A percentile compares a stretch with the other conserved stretches of the same genome.
phyloP scores from a whole-genome alignment of 1,140 invertebrate species.

The Delia radicum region DNA sequence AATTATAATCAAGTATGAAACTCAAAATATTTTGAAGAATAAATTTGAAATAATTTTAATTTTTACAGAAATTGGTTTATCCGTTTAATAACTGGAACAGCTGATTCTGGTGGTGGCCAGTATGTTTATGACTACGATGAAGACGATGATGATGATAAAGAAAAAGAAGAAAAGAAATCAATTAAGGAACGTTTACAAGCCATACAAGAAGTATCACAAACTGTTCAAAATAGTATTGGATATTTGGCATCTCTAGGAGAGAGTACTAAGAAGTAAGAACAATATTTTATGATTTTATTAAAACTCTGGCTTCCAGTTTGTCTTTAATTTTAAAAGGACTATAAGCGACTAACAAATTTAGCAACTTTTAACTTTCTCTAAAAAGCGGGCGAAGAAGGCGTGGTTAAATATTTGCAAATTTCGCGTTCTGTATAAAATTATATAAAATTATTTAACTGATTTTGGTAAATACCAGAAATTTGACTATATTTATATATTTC shows the following conservation, averaged over 20 bases:
- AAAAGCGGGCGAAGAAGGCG: no score
- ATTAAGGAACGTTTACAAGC: slow-evolving; percentile 90
- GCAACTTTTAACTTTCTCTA: no score
- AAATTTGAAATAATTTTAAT: neutral
- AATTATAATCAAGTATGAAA: slow-evolving; percentile 68
- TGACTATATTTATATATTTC: no score
- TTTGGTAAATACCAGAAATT: no score
- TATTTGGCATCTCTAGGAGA: slow-evolving; percentile 90
- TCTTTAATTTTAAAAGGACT: no score
- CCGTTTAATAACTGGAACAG: slow-evolving; percentile 60
- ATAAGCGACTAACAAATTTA: no score
- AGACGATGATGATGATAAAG: slow-evolving; percentile 77
- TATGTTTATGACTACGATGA: slow-evolving; percentile 75
- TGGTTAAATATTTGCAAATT: no score
- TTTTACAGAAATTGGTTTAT: slow-evolving; percentile 61
- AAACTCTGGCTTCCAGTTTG: no score
- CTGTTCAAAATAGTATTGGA: slow-evolving; percentile 92
- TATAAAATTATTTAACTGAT: no score
- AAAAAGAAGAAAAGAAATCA: slow-evolving; percentile 92
- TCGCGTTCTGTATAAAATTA: no score
- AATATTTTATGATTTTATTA: no score
- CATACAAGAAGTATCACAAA: slow-evolving; percentile 93
- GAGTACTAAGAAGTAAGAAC: slow-evolving; percentile 85
- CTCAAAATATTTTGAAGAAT: no score
- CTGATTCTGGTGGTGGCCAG: slow-evolving; percentile 65